phyloP scores from a whole-genome alignment of 2,113 vertebrate genomes.

The Sisor rabdophorus region DNA sequence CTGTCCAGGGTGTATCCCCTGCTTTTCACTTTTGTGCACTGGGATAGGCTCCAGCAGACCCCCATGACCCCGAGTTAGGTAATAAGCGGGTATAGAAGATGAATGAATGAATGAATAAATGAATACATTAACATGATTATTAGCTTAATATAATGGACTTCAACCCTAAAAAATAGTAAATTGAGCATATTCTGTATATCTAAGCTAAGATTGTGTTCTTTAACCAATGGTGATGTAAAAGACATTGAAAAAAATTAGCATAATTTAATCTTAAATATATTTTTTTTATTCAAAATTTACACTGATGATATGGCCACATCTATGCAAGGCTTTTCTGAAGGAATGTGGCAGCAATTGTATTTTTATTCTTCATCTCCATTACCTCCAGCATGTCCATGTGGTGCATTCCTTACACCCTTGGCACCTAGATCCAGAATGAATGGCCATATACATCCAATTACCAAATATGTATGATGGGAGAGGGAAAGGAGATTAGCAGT shows the following conservation, averaged over 20 bases:
- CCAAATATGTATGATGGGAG: conserved; percentile 33
- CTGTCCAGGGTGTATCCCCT: too few relatives aligned
- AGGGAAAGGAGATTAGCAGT: conserved; percentile 47
- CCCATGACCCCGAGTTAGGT: too few relatives aligned
- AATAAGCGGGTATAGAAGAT: too few relatives aligned
- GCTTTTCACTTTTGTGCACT: too few relatives aligned
- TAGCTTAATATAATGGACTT: neutral
- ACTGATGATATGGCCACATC: neutral
- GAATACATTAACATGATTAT: neutral
- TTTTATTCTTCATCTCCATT: conserved; percentile 1
- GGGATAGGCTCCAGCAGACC: too few relatives aligned
- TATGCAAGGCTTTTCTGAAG: neutral
- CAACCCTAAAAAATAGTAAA: neutral
- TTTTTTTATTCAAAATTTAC: neutral
- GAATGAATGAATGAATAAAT: too few relatives aligned
- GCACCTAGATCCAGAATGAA: conserved; percentile 34
- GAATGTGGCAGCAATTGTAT: conserved; percentile 6
- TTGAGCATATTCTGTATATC: neutral
- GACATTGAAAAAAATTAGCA: neutral
- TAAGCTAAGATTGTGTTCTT: neutral
- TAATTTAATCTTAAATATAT: neutral
- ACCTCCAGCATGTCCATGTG: neutral
- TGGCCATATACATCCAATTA: conserved; percentile 38
- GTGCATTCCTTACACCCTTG: neutral
- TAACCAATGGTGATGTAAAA: neutral